These are phyloP conservation scores for Drosophila incognita DNA, from an alignment of 2,888 invertebrate genomes.

Conservation along the genomic window DNA sequence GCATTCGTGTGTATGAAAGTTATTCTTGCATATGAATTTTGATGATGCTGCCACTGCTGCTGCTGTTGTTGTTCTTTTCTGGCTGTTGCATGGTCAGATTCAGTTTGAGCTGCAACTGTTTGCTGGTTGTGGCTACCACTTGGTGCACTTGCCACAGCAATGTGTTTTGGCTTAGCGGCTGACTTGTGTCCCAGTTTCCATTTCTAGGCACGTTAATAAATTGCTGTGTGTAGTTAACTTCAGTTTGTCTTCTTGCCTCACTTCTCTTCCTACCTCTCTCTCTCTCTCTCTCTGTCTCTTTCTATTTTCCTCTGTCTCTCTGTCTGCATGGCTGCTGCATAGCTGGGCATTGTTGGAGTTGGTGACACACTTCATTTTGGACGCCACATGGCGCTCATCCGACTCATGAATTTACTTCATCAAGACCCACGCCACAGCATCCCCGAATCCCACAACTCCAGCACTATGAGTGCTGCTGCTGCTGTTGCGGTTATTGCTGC, in stretches of 20 bases:
- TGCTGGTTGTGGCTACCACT: slow-evolving; percentile 16
- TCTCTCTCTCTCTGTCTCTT: background rate
- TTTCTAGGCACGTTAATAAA: slow-evolving; percentile 64
- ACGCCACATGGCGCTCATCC: slow-evolving; percentile 52
- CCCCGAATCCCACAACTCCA: slow-evolving; percentile 6
- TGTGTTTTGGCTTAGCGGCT: slow-evolving; percentile 3
- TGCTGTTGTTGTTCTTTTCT: slow-evolving; percentile 5
- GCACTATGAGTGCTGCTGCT: slow-evolving; percentile 14
- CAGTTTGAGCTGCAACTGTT: slow-evolving; percentile 25
- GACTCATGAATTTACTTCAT: slow-evolving; percentile 63
- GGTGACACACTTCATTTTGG: slow-evolving; percentile 67
- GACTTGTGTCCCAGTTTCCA: slow-evolving; percentile 34
- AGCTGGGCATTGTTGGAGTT: slow-evolving; percentile 33
- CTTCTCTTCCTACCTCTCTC: background rate
- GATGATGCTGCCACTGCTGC: slow-evolving; percentile 24
- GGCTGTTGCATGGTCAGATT: slow-evolving; percentile 5
- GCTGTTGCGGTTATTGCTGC: slow-evolving; percentile 15
- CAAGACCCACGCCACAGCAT: slow-evolving; percentile 22
- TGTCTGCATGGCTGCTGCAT: background rate
- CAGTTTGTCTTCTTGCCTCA: slow-evolving; percentile 12
- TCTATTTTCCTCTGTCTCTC: background rate
- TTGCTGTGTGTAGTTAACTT: slow-evolving; percentile 62
- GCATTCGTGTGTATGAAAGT: slow-evolving; percentile 21
- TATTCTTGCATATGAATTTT: slow-evolving; percentile 53
- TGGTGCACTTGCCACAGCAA: slow-evolving; percentile 1